Percentiles rank a stretch among this genome's conserved stretches.
Evolutionary conservation across 2,888 invertebrate species (phyloP).

Genomic region (Drosophila formosana): DNA sequence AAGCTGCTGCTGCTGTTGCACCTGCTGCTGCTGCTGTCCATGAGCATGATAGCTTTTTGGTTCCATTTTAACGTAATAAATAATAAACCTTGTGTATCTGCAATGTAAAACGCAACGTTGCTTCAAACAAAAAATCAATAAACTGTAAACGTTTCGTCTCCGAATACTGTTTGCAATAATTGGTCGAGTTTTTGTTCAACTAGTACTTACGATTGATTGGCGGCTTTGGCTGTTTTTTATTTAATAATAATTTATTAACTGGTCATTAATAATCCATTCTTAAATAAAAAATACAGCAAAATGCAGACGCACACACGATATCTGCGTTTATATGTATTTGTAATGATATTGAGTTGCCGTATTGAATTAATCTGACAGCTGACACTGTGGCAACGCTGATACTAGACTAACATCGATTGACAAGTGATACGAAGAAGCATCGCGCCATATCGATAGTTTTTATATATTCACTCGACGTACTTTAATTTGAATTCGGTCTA

Average conservation of each 20-base stretch:
- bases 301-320: conserved; percentile 75
- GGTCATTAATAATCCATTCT: conserved; percentile 82
- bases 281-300: conserved; percentile 84
- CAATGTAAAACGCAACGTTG: conserved; percentile 30
- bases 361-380: conserved; percentile 41
- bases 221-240: conserved; percentile 83
- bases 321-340: conserved; percentile 46
- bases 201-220: conserved; percentile 64
- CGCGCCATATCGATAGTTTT: conserved; percentile 6
- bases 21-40: conserved; percentile 37
- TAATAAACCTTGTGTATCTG: conserved; percentile 57
- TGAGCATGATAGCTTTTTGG: conserved; percentile 53
- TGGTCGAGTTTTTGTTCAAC: background rate
- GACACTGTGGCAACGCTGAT: conserved; percentile 47
- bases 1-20: conserved; percentile 35
- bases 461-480: background rate
- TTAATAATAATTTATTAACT: conserved; percentile 83
- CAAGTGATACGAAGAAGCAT: conserved; percentile 19
- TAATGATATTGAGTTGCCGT: conserved; percentile 46
- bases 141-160: background rate
- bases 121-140: conserved; percentile 58
- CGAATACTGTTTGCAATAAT: background rate
- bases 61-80: conserved; percentile 56
- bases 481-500: conserved; percentile 28
- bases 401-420: conserved; percentile 2